Percentiles rank a stretch among this genome's conserved stretches.
phyloP scores from a whole-genome alignment of 2,113 vertebrate genomes.

The Oryzias javanicus region DNA sequence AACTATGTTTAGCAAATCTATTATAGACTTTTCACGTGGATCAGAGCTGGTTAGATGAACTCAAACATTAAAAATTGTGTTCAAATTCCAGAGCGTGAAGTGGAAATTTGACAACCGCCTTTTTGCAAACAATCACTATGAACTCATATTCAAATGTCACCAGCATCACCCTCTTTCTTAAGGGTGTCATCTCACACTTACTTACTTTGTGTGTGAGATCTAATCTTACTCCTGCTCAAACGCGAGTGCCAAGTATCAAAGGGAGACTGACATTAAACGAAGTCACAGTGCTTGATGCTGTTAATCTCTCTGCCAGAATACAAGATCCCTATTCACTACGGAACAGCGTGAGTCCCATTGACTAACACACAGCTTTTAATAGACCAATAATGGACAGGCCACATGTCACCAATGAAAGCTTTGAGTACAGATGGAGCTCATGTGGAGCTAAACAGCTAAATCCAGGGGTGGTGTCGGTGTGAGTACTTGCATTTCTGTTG shows the following conservation, averaged over 20 bases:
- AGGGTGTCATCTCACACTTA: slow-evolving; percentile 31
- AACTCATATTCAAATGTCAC: slow-evolving; percentile 39
- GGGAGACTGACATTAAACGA: slow-evolving; percentile 59
- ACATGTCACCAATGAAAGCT: slow-evolving; percentile 54
- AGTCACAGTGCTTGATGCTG: slow-evolving; percentile 56
- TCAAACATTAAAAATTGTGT: not conserved
- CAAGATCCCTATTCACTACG: slow-evolving; percentile 55
- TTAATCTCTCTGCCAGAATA: slow-evolving; percentile 63
- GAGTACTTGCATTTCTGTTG: slow-evolving; percentile 17
- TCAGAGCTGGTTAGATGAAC: not conserved
- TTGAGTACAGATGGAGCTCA: slow-evolving; percentile 67
- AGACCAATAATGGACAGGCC: slow-evolving; percentile 66
- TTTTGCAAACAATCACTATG: slow-evolving; percentile 42
- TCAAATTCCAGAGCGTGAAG: not conserved
- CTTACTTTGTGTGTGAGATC: slow-evolving; percentile 29
- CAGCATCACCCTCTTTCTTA: slow-evolving; percentile 21
- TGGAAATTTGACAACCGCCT: slow-evolving; percentile 24
- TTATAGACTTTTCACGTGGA: slow-evolving; percentile 10
- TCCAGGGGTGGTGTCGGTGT: slow-evolving; percentile 22
- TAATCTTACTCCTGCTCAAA: slow-evolving; percentile 43
- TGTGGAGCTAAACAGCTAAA: slow-evolving; percentile 55
- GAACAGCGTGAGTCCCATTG: slow-evolving; percentile 61
- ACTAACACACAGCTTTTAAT: slow-evolving; percentile 59
- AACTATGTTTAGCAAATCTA: slow-evolving; percentile 23
- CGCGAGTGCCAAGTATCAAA: slow-evolving; percentile 55